phyloP scores from a whole-genome alignment of 2,888 invertebrate genomes.

The Notodonta ziczac region DNA sequence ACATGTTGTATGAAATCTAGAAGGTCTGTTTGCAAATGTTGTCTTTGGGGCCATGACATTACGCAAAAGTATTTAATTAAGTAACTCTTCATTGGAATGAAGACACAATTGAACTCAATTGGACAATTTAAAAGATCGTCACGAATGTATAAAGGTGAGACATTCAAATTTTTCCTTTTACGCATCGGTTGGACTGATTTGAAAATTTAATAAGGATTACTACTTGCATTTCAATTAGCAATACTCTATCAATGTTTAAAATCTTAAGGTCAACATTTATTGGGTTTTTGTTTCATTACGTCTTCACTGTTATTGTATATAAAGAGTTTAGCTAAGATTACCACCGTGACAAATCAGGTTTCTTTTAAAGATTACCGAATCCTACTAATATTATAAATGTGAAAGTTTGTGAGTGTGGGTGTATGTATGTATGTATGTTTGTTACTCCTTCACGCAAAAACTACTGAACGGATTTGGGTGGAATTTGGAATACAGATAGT shows the following conservation, averaged over 20 bases:
- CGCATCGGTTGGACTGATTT: not conserved
- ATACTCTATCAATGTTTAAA: not conserved
- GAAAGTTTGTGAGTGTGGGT: too few relatives aligned
- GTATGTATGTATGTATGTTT: too few relatives aligned
- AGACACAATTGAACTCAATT: not conserved
- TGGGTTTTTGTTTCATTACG: too few relatives aligned
- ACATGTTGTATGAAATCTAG: not conserved
- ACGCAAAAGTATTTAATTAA: conserved; percentile 1
- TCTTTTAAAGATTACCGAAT: too few relatives aligned
- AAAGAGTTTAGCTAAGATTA: too few relatives aligned
- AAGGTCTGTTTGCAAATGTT: not conserved
- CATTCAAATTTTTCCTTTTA: conserved; percentile 3
- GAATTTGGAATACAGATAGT: too few relatives aligned
- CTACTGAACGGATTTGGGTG: too few relatives aligned
- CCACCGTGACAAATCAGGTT: too few relatives aligned
- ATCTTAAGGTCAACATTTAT: not conserved
- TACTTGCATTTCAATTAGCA: not conserved
- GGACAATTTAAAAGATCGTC: not conserved
- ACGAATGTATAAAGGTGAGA: not conserved
- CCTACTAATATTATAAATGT: too few relatives aligned
- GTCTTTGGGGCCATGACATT: not conserved
- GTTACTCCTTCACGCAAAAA: too few relatives aligned
- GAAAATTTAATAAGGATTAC: not conserved
- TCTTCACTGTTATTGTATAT: too few relatives aligned
- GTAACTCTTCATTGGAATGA: not conserved